Conservation (phyloP, 2,888 invertebrate genomes). For the Tholera decimalis region DNA sequence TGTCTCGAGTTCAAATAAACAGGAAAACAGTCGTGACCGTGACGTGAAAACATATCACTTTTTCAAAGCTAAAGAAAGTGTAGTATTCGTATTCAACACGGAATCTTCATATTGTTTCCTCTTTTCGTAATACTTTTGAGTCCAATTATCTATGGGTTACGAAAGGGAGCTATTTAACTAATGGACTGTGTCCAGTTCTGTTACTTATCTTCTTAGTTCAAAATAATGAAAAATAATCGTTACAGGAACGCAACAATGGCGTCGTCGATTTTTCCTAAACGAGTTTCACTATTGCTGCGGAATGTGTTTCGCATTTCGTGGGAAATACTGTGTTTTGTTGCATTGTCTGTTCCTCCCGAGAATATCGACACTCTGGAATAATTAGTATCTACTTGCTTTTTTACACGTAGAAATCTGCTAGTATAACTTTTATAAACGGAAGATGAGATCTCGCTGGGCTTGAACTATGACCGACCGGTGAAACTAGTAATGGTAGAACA, state of each 20-base stretch:
- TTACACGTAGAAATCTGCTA: conserved; percentile 55
- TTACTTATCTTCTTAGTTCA: conserved; percentile 17
- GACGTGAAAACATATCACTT: conserved; percentile 70
- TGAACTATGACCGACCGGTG: conserved; percentile 52
- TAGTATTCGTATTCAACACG: conserved; percentile 57
- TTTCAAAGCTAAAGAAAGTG: conserved; percentile 69
- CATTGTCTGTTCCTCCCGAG: conserved; percentile 53
- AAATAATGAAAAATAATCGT: conserved; percentile 43
- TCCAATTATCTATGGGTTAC: conserved; percentile 51
- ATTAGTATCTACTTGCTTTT: conserved; percentile 49
- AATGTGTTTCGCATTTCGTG: conserved; percentile 72
- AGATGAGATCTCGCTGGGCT: conserved; percentile 33
- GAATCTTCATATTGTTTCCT: conserved; percentile 51
- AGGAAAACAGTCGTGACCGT: conserved; percentile 70
- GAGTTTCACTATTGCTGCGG: conserved; percentile 74
- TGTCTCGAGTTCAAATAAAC: conserved; percentile 65
- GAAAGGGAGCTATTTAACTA: conserved; percentile 54
- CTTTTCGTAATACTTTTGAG: conserved; percentile 60
- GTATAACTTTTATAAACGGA: conserved; percentile 39
- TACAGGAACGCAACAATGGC: conserved; percentile 70
- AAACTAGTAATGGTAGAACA: conserved; percentile 34
- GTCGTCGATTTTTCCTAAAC: conserved; percentile 71
- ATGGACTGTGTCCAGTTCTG: conserved; percentile 31
- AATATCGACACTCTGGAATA: conserved; percentile 57
- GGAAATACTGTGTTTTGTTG: conserved; percentile 69